phyloP scores from a whole-genome alignment of 2,888 invertebrate genomes.

The Automeris io region DNA sequence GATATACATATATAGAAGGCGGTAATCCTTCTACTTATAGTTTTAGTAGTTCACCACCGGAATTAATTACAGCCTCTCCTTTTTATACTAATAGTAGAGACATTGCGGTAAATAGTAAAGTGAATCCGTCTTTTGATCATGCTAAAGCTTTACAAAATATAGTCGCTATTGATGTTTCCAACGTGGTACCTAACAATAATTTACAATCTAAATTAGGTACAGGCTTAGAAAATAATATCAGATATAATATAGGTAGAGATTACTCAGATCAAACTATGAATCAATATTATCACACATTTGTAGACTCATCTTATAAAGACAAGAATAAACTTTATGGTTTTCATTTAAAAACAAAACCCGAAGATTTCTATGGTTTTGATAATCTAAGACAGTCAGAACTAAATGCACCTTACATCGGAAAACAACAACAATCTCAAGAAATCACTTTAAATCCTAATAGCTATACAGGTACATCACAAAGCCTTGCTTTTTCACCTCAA shows the following conservation, averaged over 20 bases:
- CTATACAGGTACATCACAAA: slow-evolving; percentile 33
- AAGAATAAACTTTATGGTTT: slow-evolving; percentile 56
- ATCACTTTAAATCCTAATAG: slow-evolving; percentile 32
- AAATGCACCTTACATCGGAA: slow-evolving; percentile 35
- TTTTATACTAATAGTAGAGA: slow-evolving; percentile 44
- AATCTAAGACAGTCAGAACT: slow-evolving; percentile 39
- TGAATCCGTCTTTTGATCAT: slow-evolving; percentile 62
- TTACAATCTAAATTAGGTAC: slow-evolving; percentile 30
- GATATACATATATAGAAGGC: slow-evolving; percentile 11
- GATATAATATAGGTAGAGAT: slow-evolving; percentile 43
- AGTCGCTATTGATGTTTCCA: slow-evolving; percentile 66
- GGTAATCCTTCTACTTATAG: slow-evolving; percentile 29
- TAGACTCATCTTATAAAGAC: slow-evolving; percentile 62
- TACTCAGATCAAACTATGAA: slow-evolving; percentile 43
- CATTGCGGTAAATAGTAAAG: slow-evolving; percentile 36
- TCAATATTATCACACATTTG: slow-evolving; percentile 49
- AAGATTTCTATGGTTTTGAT: slow-evolving; percentile 37
- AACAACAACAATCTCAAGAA: slow-evolving; percentile 38
- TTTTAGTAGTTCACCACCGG: slow-evolving; percentile 39
- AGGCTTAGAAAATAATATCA: slow-evolving; percentile 31
- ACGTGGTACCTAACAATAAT: slow-evolving; percentile 54
- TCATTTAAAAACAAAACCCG: slow-evolving; percentile 54
- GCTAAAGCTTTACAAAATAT: slow-evolving; percentile 69
- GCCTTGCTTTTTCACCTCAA: slow-evolving; percentile 36
- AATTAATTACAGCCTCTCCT: slow-evolving; percentile 54